phyloP scores from a whole-genome alignment of 2,797 vertebrate species.

The Cyclopterus lumpus region DNA sequence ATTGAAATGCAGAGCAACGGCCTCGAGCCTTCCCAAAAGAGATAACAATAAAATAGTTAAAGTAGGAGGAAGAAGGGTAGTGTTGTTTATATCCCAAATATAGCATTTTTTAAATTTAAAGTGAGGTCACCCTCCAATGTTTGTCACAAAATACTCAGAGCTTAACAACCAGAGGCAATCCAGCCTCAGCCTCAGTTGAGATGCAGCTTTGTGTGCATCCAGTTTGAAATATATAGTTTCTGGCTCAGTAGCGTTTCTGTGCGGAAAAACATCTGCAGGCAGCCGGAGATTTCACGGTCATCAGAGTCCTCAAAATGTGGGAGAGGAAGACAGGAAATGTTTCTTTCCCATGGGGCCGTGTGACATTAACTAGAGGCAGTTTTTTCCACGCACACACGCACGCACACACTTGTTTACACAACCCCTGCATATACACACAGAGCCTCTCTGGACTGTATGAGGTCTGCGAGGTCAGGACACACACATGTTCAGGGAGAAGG shows the following conservation, averaged over 20 bases:
- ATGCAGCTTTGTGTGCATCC: slow-evolving; percentile 9
- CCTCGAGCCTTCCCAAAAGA: background rate
- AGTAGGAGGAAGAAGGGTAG: background rate
- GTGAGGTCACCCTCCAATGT: background rate
- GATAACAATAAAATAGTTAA: slow-evolving; percentile 13
- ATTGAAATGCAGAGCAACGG: slow-evolving; percentile 54
- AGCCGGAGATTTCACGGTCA: slow-evolving; percentile 25
- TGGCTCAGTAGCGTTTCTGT: slow-evolving; percentile 15
- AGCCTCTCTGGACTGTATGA: slow-evolving; percentile 18
- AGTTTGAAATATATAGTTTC: slow-evolving; percentile 25
- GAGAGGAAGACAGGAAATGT: slow-evolving; percentile 60
- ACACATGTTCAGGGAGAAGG: background rate
- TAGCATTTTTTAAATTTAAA: background rate
- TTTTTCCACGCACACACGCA: slow-evolving; percentile 29
- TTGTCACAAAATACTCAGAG: background rate
- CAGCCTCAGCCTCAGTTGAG: too few species aligned
- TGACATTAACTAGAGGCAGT: slow-evolving; percentile 64
- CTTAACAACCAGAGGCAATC: too few species aligned
- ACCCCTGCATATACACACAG: slow-evolving; percentile 21
- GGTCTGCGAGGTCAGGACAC: slow-evolving; percentile 30
- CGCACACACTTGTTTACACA: slow-evolving; percentile 45
- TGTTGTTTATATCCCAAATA: background rate
- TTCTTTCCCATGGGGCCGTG: slow-evolving; percentile 50
- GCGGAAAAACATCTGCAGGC: slow-evolving; percentile 44
- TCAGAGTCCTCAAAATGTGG: slow-evolving; percentile 14